These are phyloP conservation scores for Pyralis farinalis DNA, from an alignment of 2,888 invertebrate genomes.

Conservation along the genomic window DNA sequence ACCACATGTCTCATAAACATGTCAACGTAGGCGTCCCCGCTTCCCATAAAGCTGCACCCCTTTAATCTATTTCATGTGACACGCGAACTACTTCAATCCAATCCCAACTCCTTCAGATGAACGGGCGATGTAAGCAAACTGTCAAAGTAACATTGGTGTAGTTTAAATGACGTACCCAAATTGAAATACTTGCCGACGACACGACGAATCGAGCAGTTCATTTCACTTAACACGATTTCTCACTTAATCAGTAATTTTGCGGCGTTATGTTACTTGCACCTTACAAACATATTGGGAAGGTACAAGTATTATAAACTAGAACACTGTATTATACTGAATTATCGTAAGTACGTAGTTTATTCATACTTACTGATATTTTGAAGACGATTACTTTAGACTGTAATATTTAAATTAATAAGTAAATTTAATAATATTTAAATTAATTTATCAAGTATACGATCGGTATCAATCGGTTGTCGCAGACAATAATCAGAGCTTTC, in stretches of 20 bases:
- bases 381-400: too few species aligned
- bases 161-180: conserved; percentile 54
- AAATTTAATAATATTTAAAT: too few species aligned
- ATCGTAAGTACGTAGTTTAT: too few species aligned
- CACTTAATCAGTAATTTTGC: conserved; percentile 37
- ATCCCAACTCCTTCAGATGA: conserved; percentile 41
- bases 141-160: conserved; percentile 49
- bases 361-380: too few species aligned
- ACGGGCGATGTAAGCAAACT: conserved; percentile 39
- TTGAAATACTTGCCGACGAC: conserved; percentile 45
- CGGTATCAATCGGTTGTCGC: too few species aligned
- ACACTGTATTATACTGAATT: too few species aligned
- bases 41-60: conserved; percentile 14
- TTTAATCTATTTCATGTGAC: conserved; percentile 43
- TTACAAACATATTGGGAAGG: too few species aligned
- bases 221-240: conserved; percentile 35
- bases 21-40: background rate
- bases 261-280: too few species aligned
- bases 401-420: too few species aligned
- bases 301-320: too few species aligned
- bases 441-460: too few species aligned
- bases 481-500: too few species aligned
- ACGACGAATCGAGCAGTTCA: conserved; percentile 37
- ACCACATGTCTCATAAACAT: background rate
- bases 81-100: conserved; percentile 49